Conservation (phyloP, 2,888 invertebrate species). For the Eubasilissa splendida region DNA sequence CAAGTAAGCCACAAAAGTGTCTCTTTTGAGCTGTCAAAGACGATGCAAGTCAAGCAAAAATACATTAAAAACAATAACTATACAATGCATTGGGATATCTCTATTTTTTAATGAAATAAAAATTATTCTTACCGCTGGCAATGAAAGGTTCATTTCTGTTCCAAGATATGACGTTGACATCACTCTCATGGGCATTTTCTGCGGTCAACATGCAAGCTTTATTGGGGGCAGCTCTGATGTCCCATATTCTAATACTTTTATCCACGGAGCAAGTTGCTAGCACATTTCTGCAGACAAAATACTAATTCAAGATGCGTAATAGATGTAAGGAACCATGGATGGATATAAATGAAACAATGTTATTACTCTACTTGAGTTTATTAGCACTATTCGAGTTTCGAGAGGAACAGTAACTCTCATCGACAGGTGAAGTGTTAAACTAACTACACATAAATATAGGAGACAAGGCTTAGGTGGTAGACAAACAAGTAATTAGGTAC, state of each 20-base stretch:
- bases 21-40: too few relatives aligned
- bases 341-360: too few relatives aligned
- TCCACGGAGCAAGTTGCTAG: conserved; percentile 92
- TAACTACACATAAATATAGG: too few relatives aligned
- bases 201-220: conserved; percentile 94
- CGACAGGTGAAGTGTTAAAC: too few relatives aligned
- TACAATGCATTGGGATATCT: too few relatives aligned
- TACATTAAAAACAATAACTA: too few relatives aligned
- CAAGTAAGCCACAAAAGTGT: too few relatives aligned
- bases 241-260: conserved; percentile 96
- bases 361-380: too few relatives aligned
- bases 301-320: neutral
- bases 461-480: too few relatives aligned
- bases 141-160: conserved; percentile 93
- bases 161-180: conserved; percentile 99
- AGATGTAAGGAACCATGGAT: neutral
- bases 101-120: neutral
- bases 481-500: neutral
- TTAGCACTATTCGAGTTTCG: too few relatives aligned
- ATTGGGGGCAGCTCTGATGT: conserved; percentile 86
- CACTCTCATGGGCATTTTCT: conserved; percentile 88
- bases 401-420: too few relatives aligned
- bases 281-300: conserved; percentile 74
- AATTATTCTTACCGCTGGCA: conserved; percentile 76
- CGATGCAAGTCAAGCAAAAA: too few relatives aligned